Evolutionary conservation across 1,140 invertebrate species (phyloP).

Genomic region (Camponotus floridanus): DNA sequence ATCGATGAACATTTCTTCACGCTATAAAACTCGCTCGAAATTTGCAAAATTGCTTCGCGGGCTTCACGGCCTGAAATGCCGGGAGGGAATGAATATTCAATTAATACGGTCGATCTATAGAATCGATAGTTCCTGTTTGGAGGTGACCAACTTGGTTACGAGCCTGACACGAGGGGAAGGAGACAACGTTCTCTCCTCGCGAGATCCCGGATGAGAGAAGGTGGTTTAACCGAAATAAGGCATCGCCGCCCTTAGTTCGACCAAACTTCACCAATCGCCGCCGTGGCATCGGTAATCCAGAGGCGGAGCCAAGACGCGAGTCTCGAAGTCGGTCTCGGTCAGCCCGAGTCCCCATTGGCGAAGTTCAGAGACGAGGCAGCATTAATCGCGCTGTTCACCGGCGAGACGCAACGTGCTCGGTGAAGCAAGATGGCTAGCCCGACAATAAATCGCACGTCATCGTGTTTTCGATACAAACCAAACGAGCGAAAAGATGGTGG

Average conservation of each 20-base stretch:
- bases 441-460: constrained; percentile 47
- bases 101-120: neutral
- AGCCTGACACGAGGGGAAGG: neutral
- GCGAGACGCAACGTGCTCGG: constrained; percentile 46
- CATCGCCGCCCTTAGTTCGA: constrained; percentile 7
- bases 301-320: constrained; percentile 46
- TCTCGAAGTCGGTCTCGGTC: constrained; percentile 43
- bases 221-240: neutral
- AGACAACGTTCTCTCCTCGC: neutral
- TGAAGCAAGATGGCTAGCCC: constrained; percentile 42
- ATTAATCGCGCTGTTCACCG: constrained; percentile 31
- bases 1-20: neutral
- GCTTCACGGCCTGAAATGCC: neutral
- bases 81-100: neutral
- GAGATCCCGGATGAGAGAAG: neutral
- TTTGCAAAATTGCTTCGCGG: neutral
- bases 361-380: constrained; percentile 51
- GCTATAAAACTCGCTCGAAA: neutral
- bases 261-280: constrained; percentile 39
- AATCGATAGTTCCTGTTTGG: neutral
- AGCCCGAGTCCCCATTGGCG: constrained; percentile 35
- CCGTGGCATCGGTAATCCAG: constrained; percentile 28
- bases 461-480: constrained; percentile 2
- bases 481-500: constrained; percentile 42
- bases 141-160: neutral